A percentile compares a stretch with the other conserved stretches of the same genome.
Evolutionary conservation across 2,113 vertebrate genomes (phyloP).

Genomic region (Halichoerus grypus): DNA sequence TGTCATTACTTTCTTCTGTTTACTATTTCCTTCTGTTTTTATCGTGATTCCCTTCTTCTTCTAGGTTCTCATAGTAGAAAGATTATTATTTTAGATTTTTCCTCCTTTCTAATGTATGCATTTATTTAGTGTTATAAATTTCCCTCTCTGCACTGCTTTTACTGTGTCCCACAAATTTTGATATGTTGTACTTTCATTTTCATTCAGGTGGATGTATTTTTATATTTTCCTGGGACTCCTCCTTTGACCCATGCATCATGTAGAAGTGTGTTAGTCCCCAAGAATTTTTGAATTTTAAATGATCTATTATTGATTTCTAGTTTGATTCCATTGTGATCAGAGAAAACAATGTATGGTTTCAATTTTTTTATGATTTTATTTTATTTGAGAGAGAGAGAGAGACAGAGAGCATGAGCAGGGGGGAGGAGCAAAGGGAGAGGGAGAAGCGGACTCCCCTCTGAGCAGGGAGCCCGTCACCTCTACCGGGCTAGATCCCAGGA

Average conservation of each 20-base stretch:
- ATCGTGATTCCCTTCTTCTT: not conserved
- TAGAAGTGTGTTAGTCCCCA: constrained; percentile 2
- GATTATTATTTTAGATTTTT: not conserved
- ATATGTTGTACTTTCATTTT: not conserved
- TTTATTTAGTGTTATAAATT: not conserved
- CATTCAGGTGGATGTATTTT: not conserved
- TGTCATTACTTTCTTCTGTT: not conserved
- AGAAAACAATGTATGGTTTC: not conserved
- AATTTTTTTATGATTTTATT: not conserved
- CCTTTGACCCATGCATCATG: not conserved
- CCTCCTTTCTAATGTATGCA: not conserved
- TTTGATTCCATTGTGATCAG: not conserved
- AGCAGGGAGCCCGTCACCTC: not conserved
- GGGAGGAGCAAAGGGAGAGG: not conserved
- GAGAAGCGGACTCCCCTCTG: not conserved
- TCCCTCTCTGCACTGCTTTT: not conserved
- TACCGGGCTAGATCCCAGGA: not conserved
- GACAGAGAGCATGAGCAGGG: not conserved
- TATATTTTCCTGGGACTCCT: not conserved
- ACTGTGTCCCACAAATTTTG: not conserved
- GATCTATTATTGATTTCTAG: not conserved
- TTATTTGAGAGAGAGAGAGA: not conserved
- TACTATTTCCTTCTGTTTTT: not conserved
- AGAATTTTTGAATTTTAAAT: not conserved
- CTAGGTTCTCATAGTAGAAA: not conserved